These are phyloP conservation scores for Caenorhabditis becei DNA, from an alignment of 2,888 invertebrate species.

Conservation along the genomic window DNA sequence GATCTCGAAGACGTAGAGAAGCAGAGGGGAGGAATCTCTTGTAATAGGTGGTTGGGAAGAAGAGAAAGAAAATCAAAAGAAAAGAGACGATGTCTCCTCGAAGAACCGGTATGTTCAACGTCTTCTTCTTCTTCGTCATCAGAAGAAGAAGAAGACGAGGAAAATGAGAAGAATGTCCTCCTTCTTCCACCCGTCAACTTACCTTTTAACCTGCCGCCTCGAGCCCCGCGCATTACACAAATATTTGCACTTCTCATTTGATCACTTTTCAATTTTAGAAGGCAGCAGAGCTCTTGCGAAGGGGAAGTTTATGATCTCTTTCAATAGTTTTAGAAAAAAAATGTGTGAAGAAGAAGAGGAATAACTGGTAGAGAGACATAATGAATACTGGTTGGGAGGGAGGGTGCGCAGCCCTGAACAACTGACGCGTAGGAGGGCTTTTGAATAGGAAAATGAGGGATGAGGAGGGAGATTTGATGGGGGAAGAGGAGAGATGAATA, in stretches of 20 bases:
- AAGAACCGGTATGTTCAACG: too few species aligned
- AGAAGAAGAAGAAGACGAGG: constrained; percentile 2
- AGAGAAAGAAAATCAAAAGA: background rate
- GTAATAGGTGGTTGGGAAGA: background rate
- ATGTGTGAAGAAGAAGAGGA: constrained; percentile 5
- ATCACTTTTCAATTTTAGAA: background rate
- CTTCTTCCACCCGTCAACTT: background rate
- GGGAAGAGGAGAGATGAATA: too few species aligned
- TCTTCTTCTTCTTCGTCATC: constrained; percentile 11
- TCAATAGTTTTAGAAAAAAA: background rate
- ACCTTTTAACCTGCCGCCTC: constrained; percentile 13
- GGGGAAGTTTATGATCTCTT: background rate
- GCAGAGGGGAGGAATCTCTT: background rate
- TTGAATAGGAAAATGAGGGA: background rate
- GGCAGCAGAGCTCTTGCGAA: too few species aligned
- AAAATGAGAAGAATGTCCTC: background rate
- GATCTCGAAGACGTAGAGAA: too few species aligned
- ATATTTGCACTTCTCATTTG: constrained; percentile 9
- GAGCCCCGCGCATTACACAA: background rate
- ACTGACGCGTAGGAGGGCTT: background rate
- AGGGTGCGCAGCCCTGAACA: background rate
- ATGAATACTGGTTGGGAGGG: background rate
- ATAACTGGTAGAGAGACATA: constrained; percentile 1
- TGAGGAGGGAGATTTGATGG: too few species aligned
- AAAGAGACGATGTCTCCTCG: background rate